phyloP scores from a whole-genome alignment of 2,113 vertebrate genomes.

The Bambusicola thoracicus region DNA sequence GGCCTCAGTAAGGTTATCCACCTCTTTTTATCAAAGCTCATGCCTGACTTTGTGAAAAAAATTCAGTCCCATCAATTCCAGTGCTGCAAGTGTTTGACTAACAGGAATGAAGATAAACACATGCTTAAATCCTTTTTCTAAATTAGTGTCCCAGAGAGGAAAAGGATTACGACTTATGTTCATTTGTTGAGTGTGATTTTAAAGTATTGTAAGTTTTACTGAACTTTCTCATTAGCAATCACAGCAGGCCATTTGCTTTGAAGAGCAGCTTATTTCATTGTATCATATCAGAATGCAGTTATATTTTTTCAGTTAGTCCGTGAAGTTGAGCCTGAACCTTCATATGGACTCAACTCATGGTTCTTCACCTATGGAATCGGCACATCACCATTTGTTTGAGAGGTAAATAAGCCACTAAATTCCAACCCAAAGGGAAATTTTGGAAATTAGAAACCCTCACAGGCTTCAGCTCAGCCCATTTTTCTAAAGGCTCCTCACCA shows the following conservation, averaged over 20 bases:
- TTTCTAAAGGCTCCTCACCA: rapidly evolving
- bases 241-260: not conserved
- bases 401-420: not conserved
- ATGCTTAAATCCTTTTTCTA: conserved; percentile 18
- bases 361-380: not conserved
- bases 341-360: not conserved
- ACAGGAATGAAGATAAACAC: not conserved
- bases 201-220: not conserved
- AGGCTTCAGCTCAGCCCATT: not conserved
- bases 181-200: not conserved
- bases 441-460: not conserved
- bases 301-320: not conserved
- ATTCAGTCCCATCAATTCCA: not conserved
- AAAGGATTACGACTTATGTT: not conserved
- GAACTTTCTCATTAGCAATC: not conserved
- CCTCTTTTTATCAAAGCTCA: not conserved
- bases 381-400: not conserved
- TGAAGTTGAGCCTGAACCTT: not conserved
- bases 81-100: not conserved
- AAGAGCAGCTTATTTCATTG: not conserved
- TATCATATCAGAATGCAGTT: not conserved
- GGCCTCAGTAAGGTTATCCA: not conserved
- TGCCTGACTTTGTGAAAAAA: not conserved
- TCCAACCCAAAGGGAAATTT: not conserved
- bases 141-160: conserved; percentile 10